These are phyloP conservation scores for Micrastur ruficollis DNA, from an alignment of 2,797 vertebrate genomes.

Conservation along the genomic window DNA sequence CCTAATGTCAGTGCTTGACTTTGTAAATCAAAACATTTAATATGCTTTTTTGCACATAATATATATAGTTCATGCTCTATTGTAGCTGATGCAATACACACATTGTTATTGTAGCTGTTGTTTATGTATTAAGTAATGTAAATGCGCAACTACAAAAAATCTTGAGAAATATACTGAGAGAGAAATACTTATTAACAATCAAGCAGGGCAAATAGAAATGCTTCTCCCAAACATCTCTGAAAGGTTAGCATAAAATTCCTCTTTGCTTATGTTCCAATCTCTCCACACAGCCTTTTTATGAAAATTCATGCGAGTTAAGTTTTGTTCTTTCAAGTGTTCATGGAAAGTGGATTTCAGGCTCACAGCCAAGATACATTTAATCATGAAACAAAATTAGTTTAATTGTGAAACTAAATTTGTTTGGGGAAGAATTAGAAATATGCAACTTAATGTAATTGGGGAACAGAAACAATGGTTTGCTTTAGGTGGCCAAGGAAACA, in stretches of 20 bases:
- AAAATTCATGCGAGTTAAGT: conserved; percentile 51
- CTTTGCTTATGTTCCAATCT: conserved; percentile 24
- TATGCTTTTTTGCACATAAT: background rate
- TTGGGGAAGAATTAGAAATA: conserved; percentile 35
- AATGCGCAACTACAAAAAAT: conserved; percentile 28
- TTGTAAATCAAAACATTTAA: background rate
- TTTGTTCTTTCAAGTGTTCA: conserved; percentile 47
- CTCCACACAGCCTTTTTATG: conserved; percentile 18
- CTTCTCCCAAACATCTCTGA: background rate
- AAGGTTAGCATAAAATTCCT: conserved; percentile 25
- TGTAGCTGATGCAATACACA: background rate
- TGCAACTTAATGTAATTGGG: conserved; percentile 13
- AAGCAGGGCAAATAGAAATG: conserved; percentile 1
- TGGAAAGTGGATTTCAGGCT: conserved; percentile 56
- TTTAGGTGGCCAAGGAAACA: background rate
- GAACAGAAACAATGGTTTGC: background rate
- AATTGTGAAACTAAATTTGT: conserved; percentile 18
- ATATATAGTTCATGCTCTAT: background rate
- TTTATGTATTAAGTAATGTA: conserved; percentile 30
- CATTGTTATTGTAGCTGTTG: conserved; percentile 9
- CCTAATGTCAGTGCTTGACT: background rate
- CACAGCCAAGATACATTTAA: conserved; percentile 40
- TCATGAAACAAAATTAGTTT: conserved; percentile 51
- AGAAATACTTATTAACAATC: conserved; percentile 24
- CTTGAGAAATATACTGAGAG: background rate